A percentile compares a stretch with the other conserved stretches of the same genome.
These are phyloP conservation scores for Mythimna loreyi DNA, from an alignment of 2,888 invertebrate species.

Conservation along the genomic window DNA sequence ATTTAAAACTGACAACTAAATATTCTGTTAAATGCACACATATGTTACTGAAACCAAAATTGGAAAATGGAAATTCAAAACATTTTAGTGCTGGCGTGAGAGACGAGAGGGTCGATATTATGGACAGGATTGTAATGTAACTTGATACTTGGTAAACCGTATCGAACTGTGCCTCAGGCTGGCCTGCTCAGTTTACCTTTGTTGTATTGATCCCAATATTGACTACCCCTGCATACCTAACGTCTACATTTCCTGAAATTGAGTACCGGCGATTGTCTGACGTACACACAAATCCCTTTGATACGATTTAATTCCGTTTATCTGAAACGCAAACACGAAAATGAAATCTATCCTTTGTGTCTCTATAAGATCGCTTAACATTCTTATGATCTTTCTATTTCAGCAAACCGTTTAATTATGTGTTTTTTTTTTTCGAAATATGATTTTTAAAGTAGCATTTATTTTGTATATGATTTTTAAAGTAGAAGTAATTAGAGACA, in stretches of 20 bases:
- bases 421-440: too few species aligned
- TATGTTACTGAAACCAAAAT: background rate
- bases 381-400: background rate
- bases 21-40: background rate
- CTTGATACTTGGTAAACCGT: background rate
- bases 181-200: constrained; percentile 2
- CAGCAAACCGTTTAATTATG: background rate
- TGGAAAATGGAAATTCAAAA: background rate
- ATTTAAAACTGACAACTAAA: background rate
- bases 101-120: background rate
- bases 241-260: background rate
- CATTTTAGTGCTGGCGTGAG: background rate
- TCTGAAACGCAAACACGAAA: background rate
- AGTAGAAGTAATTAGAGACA: too few species aligned
- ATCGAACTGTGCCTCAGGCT: background rate
- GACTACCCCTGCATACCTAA: background rate
- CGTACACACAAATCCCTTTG: background rate
- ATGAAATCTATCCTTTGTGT: background rate
- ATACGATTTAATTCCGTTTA: background rate
- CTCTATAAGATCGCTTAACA: too few species aligned
- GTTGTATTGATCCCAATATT: constrained; percentile 1
- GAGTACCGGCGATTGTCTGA: background rate
- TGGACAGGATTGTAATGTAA: background rate
- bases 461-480: too few species aligned
- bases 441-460: too few species aligned